These are phyloP conservation scores for Apostichopus leukothele DNA, from an alignment of 53 echinoderm and acorn worm species.

Conservation along the genomic window DNA sequence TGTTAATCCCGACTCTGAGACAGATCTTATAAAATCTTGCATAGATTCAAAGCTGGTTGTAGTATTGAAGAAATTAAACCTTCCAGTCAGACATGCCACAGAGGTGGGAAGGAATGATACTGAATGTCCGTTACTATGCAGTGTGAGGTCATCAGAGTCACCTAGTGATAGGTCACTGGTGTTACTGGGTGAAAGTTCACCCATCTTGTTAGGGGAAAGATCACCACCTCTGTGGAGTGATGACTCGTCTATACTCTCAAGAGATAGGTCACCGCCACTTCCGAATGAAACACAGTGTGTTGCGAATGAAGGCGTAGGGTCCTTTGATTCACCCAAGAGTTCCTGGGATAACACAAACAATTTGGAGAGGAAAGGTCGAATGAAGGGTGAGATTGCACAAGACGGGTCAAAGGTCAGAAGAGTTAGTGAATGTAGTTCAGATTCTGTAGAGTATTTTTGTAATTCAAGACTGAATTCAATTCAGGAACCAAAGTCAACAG, in stretches of 20 bases:
- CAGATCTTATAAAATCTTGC: neutral
- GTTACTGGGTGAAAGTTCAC: neutral
- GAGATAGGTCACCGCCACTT: neutral
- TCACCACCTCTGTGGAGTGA: neutral
- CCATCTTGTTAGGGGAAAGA: neutral
- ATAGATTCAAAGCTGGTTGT: neutral
- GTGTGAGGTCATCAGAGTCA: neutral
- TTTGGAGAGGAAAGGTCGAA: neutral
- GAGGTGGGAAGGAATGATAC: neutral
- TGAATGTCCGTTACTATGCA: neutral
- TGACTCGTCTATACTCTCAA: neutral
- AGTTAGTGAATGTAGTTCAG: slow-evolving; percentile 9
- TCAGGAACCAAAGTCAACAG: neutral
- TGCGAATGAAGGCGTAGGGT: neutral
- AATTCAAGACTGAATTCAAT: neutral
- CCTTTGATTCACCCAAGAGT: neutral
- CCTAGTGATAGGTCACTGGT: neutral
- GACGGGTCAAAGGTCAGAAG: neutral
- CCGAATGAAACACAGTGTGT: neutral
- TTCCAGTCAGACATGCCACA: neutral
- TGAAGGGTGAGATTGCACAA: neutral
- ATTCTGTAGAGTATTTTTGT: slow-evolving; percentile 3
- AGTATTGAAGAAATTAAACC: neutral
- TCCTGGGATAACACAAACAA: neutral
- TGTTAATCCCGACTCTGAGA: neutral